phyloP scores from a whole-genome alignment of 2,888 invertebrate genomes.

The Empis stercorea region DNA sequence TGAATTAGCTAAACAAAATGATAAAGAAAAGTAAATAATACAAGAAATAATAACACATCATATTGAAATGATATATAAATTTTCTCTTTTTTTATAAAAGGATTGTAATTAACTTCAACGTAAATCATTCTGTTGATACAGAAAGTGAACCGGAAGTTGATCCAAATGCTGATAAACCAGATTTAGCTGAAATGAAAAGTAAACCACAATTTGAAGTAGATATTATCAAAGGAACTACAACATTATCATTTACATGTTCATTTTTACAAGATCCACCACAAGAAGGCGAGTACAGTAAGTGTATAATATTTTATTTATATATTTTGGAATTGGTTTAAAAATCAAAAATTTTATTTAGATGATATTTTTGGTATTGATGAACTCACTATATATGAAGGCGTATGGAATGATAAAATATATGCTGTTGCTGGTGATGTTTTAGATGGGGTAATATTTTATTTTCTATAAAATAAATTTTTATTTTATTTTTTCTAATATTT shows the following conservation, averaged over 20 bases:
- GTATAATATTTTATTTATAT: slow-evolving; percentile 5
- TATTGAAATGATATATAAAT: background rate
- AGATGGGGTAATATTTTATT: slow-evolving; percentile 64
- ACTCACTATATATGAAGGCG: slow-evolving; percentile 75
- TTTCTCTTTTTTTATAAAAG: slow-evolving; percentile 35
- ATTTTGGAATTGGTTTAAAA: slow-evolving; percentile 1
- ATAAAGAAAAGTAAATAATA: slow-evolving; percentile 63
- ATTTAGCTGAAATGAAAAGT: slow-evolving; percentile 74
- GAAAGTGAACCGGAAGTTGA: slow-evolving; percentile 56
- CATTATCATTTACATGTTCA: slow-evolving; percentile 74
- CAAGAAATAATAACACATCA: slow-evolving; percentile 4
- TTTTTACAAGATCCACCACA: slow-evolving; percentile 52
- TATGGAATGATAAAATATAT: slow-evolving; percentile 76
- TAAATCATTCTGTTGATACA: slow-evolving; percentile 89
- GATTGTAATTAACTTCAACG: slow-evolving; percentile 71
- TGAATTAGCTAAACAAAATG: slow-evolving; percentile 57
- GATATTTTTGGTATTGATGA: slow-evolving; percentile 91
- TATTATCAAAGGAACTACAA: slow-evolving; percentile 60
- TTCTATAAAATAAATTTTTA: slow-evolving; percentile 29
- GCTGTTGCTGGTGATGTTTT: slow-evolving; percentile 88
- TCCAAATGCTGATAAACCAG: slow-evolving; percentile 51
- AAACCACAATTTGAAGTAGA: slow-evolving; percentile 87
- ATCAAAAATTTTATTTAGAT: slow-evolving; percentile 51
- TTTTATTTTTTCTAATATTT: slow-evolving; percentile 22
- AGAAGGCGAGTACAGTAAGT: slow-evolving; percentile 60